Evolutionary conservation across 2,113 vertebrate species (phyloP).

Genomic region (Carollia perspicillata): DNA sequence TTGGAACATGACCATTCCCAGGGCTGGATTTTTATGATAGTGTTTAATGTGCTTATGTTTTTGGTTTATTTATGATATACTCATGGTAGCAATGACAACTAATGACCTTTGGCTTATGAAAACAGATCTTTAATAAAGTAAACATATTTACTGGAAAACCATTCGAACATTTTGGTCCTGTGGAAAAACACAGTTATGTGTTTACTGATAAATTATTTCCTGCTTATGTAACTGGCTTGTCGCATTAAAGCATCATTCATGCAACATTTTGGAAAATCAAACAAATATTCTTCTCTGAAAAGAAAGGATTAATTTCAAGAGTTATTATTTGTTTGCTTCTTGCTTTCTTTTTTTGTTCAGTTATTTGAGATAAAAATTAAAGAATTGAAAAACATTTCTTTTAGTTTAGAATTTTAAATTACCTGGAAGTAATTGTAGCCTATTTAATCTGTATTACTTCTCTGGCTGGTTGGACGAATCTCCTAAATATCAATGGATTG

Average conservation of each 20-base stretch:
- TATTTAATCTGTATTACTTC: not conserved
- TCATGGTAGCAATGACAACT: constrained; percentile 39
- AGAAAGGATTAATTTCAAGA: not conserved
- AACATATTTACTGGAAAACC: constrained; percentile 51
- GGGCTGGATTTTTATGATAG: not conserved
- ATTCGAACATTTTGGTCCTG: constrained; percentile 49
- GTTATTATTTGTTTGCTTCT: not conserved
- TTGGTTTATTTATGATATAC: constrained; percentile 45
- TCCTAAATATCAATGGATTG: not conserved
- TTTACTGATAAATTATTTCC: constrained; percentile 46
- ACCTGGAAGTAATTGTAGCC: not conserved
- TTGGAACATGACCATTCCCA: not conserved
- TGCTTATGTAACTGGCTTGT: constrained; percentile 25
- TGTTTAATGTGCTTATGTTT: not conserved
- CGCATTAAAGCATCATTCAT: not conserved
- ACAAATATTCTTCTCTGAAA: not conserved
- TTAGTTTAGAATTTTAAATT: not conserved
- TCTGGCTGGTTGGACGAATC: not conserved
- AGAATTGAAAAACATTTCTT: not conserved
- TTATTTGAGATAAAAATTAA: not conserved
- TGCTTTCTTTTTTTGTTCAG: not conserved
- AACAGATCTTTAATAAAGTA: constrained; percentile 48
- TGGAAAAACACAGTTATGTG: constrained; percentile 67
- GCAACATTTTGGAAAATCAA: constrained; percentile 7
- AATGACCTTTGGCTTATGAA: constrained; percentile 64